phyloP scores from a whole-genome alignment of 2,797 vertebrate genomes.

The Molossus alvarezi region DNA sequence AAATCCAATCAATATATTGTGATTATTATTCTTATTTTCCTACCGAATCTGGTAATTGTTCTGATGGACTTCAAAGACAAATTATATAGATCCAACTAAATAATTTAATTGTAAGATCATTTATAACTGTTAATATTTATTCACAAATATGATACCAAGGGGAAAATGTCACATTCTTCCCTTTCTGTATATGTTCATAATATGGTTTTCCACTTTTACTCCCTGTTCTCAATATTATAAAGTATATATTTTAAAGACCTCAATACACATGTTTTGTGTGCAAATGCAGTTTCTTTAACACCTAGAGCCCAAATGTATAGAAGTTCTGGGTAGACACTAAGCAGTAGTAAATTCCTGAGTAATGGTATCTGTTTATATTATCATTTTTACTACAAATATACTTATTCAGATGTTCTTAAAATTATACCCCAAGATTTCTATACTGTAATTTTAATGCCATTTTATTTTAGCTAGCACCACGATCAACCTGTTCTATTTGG shows the following conservation, averaged over 20 bases:
- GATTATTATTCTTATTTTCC: not conserved
- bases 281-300: not conserved
- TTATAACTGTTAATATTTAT: not conserved
- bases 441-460: not conserved
- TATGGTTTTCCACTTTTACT: not conserved
- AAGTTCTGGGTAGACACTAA: not conserved
- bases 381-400: not conserved
- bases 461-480: not conserved
- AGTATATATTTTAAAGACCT: not conserved
- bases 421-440: not conserved
- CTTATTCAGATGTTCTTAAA: not conserved
- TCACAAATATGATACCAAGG: not conserved
- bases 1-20: not conserved
- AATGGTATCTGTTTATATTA: not conserved
- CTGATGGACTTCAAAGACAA: not conserved
- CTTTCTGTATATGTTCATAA: not conserved
- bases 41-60: not conserved
- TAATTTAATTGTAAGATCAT: not conserved
- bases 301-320: not conserved
- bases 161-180: not conserved
- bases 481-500: not conserved
- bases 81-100: not conserved
- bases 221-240: not conserved
- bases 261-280: not conserved
- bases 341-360: not conserved